These are phyloP conservation scores for Oncorhynchus gorbuscha DNA, from an alignment of 2,113 vertebrate genomes.

Conservation along the genomic window DNA sequence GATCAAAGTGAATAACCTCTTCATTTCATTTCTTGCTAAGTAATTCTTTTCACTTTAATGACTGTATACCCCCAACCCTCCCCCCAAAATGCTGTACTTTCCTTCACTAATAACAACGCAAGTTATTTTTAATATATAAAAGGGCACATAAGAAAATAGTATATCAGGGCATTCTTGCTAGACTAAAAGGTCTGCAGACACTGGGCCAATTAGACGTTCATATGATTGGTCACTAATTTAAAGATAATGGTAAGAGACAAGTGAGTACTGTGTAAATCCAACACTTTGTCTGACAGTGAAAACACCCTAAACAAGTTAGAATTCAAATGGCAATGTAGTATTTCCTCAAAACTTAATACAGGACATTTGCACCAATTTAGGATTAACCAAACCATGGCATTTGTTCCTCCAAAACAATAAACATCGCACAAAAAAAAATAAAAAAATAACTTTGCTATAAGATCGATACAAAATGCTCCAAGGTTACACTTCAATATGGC, in stretches of 20 bases:
- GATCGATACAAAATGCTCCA: neutral
- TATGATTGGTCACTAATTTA: too few species aligned
- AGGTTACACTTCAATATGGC: neutral
- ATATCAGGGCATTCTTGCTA: neutral
- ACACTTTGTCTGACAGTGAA: neutral
- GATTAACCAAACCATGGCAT: neutral
- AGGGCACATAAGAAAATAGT: constrained; percentile 33
- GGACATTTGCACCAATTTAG: neutral
- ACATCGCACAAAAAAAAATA: neutral
- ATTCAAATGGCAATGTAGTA: neutral
- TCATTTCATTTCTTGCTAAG: neutral
- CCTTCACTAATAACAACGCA: neutral
- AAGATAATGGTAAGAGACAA: too few species aligned
- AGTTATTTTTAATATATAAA: constrained; percentile 22
- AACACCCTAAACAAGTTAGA: too few species aligned
- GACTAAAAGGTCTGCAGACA: constrained; percentile 3
- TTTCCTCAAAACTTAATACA: neutral
- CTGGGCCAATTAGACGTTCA: too few species aligned
- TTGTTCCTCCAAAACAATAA: neutral
- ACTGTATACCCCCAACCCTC: constrained; percentile 10
- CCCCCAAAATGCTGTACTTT: constrained; percentile 11
- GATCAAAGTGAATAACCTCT: neutral
- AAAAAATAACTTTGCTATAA: neutral
- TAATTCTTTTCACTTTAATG: neutral
- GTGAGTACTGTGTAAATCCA: too few species aligned